phyloP scores from a whole-genome alignment of 2,888 invertebrate genomes.

The Lasiommata megera region DNA sequence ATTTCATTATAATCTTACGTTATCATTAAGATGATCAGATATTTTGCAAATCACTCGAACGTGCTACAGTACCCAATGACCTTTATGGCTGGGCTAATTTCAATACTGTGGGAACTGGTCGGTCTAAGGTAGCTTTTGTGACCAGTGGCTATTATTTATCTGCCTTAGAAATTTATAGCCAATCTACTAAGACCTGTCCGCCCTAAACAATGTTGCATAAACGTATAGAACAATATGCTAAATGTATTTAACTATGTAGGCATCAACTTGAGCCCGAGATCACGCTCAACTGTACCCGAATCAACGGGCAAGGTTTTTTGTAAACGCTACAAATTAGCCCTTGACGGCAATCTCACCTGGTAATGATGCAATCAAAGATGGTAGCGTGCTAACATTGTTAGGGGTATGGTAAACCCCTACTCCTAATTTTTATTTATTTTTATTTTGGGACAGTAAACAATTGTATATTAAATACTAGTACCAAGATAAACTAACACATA shows the following conservation, averaged over 20 bases:
- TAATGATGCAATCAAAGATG: no score
- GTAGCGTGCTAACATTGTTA: no score
- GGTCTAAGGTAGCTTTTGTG: conserved; percentile 19
- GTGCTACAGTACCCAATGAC: conserved; percentile 22
- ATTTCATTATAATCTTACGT: background rate
- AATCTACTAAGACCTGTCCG: conserved; percentile 15
- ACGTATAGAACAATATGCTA: background rate
- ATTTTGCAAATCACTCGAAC: conserved; percentile 17
- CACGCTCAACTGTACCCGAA: no score
- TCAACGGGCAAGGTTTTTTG: no score
- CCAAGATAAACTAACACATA: no score
- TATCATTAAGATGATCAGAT: conserved; percentile 9
- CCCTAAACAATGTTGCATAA: conserved; percentile 14
- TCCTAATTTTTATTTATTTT: no score
- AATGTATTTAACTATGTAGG: background rate
- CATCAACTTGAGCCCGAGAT: background rate
- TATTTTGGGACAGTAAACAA: no score
- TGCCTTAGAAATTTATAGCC: conserved; percentile 15
- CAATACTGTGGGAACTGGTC: conserved; percentile 44
- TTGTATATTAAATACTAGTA: no score
- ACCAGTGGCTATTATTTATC: conserved; percentile 28
- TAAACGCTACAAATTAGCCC: no score
- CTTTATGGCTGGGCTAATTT: conserved; percentile 37
- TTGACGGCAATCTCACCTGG: no score
- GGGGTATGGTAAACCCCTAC: no score